Evolutionary conservation across 2,797 vertebrate genomes (phyloP).

Genomic region (Emys orbicularis): DNA sequence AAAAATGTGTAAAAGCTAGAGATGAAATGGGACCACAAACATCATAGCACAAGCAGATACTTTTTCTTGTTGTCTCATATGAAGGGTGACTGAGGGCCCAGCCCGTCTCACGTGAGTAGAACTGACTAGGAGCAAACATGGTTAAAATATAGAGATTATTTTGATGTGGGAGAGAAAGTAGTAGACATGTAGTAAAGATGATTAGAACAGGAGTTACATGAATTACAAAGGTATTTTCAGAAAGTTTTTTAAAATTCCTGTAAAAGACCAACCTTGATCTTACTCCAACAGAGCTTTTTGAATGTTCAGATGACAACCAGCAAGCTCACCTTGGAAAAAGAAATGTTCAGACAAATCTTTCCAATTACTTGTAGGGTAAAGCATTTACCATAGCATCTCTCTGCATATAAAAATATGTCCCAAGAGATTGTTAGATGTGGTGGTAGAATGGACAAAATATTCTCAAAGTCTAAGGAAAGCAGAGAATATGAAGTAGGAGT

Average conservation of each 20-base stretch:
- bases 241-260: neutral
- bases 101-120: neutral
- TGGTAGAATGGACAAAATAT: neutral
- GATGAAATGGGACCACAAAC: rapidly evolving
- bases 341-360: too few species aligned
- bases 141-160: neutral
- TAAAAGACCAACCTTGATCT: neutral
- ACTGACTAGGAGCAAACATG: neutral
- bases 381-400: neutral
- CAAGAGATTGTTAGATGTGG: neutral
- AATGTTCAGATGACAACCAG: neutral
- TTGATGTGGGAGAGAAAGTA: neutral
- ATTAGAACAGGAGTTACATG: too few species aligned
- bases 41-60: rapidly evolving
- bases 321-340: neutral
- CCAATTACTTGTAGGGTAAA: neutral
- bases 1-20: neutral
- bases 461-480: too few species aligned
- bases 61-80: neutral
- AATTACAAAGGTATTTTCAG: too few species aligned
- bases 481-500: too few species aligned
- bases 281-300: neutral
- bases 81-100: neutral
- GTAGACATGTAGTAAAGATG: too few species aligned
- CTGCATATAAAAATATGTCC: neutral